These are phyloP conservation scores for Dermochelys coriacea DNA, from an alignment of 2,797 vertebrate species.

Conservation along the genomic window DNA sequence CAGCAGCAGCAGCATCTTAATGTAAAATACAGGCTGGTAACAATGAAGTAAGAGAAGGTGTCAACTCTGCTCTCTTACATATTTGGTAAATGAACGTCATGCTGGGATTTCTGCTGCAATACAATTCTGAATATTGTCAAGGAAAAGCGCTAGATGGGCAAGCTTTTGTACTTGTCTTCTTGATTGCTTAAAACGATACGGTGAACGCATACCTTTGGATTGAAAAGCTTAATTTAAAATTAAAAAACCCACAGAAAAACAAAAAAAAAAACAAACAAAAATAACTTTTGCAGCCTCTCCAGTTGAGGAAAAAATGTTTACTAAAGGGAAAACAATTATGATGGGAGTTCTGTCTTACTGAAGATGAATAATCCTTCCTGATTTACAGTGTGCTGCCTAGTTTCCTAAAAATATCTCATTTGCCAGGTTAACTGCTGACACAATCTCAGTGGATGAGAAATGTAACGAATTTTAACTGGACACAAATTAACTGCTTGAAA, in stretches of 20 bases:
- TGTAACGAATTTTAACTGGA: neutral
- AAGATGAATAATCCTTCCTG: neutral
- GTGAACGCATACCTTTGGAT: neutral
- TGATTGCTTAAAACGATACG: neutral
- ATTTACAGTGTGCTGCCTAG: neutral
- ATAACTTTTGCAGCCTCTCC: neutral
- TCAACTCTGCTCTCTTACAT: neutral
- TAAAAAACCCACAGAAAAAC: neutral
- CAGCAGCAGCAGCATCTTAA: neutral
- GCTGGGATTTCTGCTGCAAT: neutral
- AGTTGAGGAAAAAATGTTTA: neutral
- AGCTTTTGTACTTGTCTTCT: neutral
- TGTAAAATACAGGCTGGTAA: neutral
- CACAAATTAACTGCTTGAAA: neutral
- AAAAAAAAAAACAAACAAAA: neutral
- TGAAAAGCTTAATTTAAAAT: neutral
- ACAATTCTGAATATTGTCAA: neutral
- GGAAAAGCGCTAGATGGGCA: neutral
- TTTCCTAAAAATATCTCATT: neutral
- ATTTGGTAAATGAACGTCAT: neutral
- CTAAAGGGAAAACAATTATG: fast-evolving
- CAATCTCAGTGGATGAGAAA: neutral
- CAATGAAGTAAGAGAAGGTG: fast-evolving
- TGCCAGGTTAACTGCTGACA: neutral
- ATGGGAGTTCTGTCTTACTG: neutral